A percentile compares a stretch with the other conserved stretches of the same genome.
phyloP scores from a whole-genome alignment of 2,888 invertebrate species.

The Osmoderma eremita region DNA sequence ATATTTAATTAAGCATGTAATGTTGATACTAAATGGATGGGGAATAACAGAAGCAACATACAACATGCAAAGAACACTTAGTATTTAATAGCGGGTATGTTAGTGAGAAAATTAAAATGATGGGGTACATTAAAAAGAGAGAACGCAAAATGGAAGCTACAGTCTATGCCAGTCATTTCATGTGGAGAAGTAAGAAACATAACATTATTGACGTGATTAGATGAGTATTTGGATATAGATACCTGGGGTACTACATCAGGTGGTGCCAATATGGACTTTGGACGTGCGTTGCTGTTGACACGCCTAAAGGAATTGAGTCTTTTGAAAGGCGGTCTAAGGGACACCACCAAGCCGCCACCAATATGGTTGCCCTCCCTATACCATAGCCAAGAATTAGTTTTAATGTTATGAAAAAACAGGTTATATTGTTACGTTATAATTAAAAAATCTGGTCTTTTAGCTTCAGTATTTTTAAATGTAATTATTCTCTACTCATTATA shows the following conservation, averaged over 20 bases:
- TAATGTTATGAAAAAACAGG: conserved; percentile 4
- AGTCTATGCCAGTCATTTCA: too few relatives aligned
- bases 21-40: neutral
- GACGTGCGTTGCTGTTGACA: conserved; percentile 56
- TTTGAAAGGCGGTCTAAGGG: conserved; percentile 61
- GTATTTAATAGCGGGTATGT: neutral
- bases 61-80: too few relatives aligned
- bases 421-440: neutral
- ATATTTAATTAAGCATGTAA: conserved; percentile 11
- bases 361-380: conserved; percentile 60
- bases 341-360: conserved; percentile 61
- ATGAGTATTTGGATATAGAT: conserved; percentile 42
- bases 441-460: conserved; percentile 12
- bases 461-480: too few relatives aligned
- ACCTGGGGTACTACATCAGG: conserved; percentile 55
- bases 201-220: too few relatives aligned
- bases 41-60: neutral
- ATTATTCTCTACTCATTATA: neutral
- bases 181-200: too few relatives aligned
- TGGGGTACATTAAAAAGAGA: neutral
- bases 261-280: conserved; percentile 55
- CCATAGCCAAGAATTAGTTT: conserved; percentile 38
- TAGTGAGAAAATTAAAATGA: too few relatives aligned
- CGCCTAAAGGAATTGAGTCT: conserved; percentile 61
- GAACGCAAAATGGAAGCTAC: neutral